Conservation (phyloP, 2,888 invertebrate species). For the Trissolcus brochymenae region DNA sequence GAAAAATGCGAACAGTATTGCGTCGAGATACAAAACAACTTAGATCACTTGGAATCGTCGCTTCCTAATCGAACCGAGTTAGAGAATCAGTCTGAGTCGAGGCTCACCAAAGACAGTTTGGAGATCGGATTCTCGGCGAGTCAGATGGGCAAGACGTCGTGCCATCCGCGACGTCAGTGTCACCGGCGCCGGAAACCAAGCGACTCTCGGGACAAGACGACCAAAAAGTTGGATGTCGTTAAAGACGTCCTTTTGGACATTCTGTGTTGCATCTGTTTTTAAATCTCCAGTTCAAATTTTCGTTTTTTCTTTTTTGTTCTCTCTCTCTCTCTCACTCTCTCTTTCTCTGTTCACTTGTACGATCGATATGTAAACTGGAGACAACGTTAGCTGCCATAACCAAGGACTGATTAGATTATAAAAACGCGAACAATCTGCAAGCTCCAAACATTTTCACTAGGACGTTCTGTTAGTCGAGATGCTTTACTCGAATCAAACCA, state of each 20-base stretch:
- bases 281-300: constrained; percentile 19
- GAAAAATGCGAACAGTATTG: constrained; percentile 32
- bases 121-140: constrained; percentile 43
- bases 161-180: constrained; percentile 19
- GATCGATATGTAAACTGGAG: constrained; percentile 1
- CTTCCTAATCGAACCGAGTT: constrained; percentile 9
- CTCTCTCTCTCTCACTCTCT: too few relatives aligned
- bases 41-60: neutral
- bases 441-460: too few relatives aligned
- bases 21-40: constrained; percentile 1
- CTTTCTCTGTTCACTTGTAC: constrained; percentile 4
- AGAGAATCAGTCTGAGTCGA: constrained; percentile 35
- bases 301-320: too few relatives aligned
- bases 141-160: constrained; percentile 31
- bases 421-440: too few relatives aligned
- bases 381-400: too few relatives aligned
- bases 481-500: too few relatives aligned
- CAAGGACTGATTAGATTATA: too few relatives aligned
- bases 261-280: constrained; percentile 71
- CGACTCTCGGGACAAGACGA: constrained; percentile 66
- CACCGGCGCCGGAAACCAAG: constrained; percentile 64
- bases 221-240: constrained; percentile 67
- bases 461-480: too few relatives aligned
- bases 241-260: constrained; percentile 70
- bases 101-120: constrained; percentile 33